These are phyloP conservation scores for Dendroctonus valens DNA, from an alignment of 1,140 invertebrate species.

Conservation along the genomic window DNA sequence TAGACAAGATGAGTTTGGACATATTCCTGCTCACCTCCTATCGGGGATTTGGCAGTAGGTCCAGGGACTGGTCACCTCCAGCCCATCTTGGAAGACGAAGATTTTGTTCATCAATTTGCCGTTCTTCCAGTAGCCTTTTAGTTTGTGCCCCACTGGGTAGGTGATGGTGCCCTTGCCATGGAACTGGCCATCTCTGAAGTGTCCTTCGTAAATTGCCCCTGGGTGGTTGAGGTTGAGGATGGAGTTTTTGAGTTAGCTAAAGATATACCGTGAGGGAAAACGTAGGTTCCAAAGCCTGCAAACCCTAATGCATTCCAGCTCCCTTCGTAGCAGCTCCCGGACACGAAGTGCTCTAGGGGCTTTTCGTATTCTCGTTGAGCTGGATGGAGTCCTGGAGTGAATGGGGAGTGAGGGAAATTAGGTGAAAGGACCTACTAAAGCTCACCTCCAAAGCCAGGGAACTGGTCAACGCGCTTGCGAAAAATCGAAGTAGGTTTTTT, in stretches of 20 bases:
- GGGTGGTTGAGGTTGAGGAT: not conserved
- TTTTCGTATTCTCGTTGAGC: not conserved
- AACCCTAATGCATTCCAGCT: conserved; percentile 16
- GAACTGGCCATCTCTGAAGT: conserved; percentile 31
- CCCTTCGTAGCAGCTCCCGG: conserved; percentile 21
- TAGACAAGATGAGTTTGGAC: not conserved
- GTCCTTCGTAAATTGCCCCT: conserved; percentile 20
- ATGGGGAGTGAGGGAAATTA: too few relatives aligned
- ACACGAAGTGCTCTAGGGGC: not conserved
- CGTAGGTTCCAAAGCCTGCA: conserved; percentile 19
- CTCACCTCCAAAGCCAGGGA: too few relatives aligned
- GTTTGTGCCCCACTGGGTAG: conserved; percentile 27
- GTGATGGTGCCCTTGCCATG: conserved; percentile 28
- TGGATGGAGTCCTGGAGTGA: conserved; percentile 3
- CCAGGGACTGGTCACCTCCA: conserved; percentile 13
- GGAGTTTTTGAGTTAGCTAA: too few relatives aligned
- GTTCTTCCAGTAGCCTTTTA: conserved; percentile 25
- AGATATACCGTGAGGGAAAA: conserved; percentile 19
- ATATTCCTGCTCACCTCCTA: not conserved
- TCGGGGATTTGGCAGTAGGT: not conserved
- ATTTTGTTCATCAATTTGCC: conserved; percentile 12
- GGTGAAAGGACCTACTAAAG: too few relatives aligned
- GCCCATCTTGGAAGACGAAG: conserved; percentile 20
- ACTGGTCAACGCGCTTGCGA: too few relatives aligned
- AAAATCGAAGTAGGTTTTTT: too few relatives aligned